Conservation (phyloP, 2,113 vertebrate genomes). For the Pseudorectes ferrugineus region DNA sequence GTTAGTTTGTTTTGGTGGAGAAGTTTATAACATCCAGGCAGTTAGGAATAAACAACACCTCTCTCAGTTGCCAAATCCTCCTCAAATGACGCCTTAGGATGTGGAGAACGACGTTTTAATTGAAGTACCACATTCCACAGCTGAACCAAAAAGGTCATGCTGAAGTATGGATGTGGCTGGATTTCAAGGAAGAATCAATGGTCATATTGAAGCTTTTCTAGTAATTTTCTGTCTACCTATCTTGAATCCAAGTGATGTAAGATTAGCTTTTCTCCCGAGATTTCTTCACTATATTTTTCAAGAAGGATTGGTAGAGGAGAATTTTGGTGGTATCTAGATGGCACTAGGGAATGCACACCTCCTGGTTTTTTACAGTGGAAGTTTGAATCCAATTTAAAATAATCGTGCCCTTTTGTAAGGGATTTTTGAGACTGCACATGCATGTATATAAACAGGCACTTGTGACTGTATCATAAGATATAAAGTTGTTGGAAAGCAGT, state of each 20-base stretch:
- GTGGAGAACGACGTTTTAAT: not conserved
- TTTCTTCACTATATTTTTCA: not conserved
- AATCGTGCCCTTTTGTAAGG: not conserved
- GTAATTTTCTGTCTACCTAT: not conserved
- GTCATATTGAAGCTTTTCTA: not conserved
- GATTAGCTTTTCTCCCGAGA: not conserved
- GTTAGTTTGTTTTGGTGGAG: constrained; percentile 12
- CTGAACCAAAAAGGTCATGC: not conserved
- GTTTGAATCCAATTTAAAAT: not conserved
- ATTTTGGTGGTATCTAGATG: not conserved
- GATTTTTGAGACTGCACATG: not conserved
- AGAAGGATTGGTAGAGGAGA: not conserved
- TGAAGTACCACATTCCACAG: not conserved
- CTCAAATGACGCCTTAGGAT: not conserved
- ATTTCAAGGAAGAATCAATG: not conserved
- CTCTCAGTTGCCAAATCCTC: not conserved
- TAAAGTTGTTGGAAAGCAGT: not conserved
- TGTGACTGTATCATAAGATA: not conserved
- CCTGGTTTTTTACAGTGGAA: not conserved
- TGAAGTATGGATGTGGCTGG: not conserved
- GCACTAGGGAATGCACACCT: not conserved
- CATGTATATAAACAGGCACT: not conserved
- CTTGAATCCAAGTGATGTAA: not conserved
- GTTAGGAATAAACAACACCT: not conserved
- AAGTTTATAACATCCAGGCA: not conserved